Base-by-base conservation (phyloP, 2,113 vertebrate genomes). In the Pteruthius melanotis region DNA sequence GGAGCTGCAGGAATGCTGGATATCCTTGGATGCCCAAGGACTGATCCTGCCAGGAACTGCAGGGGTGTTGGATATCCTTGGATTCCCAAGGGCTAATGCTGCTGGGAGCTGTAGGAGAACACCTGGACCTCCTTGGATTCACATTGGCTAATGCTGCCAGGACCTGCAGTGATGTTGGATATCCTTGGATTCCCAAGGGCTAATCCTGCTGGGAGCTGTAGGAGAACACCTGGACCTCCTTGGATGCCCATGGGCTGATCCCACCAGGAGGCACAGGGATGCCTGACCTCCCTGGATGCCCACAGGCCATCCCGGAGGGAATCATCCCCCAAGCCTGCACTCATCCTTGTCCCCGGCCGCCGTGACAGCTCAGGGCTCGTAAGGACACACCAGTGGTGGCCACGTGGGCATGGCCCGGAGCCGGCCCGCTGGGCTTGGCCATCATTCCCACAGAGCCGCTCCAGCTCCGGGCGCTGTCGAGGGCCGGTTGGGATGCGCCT, bases 191-290 rank as follows among this genome's bases (percentile, higher is more conserved):
- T 4, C 7, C 11, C 21, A 10, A 0, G 5, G 37, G 2, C 44
- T 39, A 1, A 11, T 39, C 5, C 42, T 63, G n/a, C 37, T 0
- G 0, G 82, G 28, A 65, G 1, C 16, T 27, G 20, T 2, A 7
- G 20, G 44, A 8, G 28, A 42, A 31, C 60, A 50, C 11, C 3
- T 7, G 65, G 4, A 33, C 1, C 2, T 66, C 35, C 35, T 40
- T 11, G n/a, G 27, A 7, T 49, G 17, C 11, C 13, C 57, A 5
- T 0, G 7, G 52, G 5, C n/a, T 26, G 14, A 57, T 21, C 6
- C 44, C 37, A 45, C 31, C 3, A 11, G 70, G 33, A 57, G 0
- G 28, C 27, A 44, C 9, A 24, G 45, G 35, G 50, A 4, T 42
- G 40, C 40, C 40, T 42, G 40, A 42, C 42, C 16, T 35, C 14